A percentile compares a stretch with the other conserved stretches of the same genome.
Evolutionary conservation across 2,113 vertebrate species (phyloP).

Genomic region (Cyprinodon variegatus): DNA sequence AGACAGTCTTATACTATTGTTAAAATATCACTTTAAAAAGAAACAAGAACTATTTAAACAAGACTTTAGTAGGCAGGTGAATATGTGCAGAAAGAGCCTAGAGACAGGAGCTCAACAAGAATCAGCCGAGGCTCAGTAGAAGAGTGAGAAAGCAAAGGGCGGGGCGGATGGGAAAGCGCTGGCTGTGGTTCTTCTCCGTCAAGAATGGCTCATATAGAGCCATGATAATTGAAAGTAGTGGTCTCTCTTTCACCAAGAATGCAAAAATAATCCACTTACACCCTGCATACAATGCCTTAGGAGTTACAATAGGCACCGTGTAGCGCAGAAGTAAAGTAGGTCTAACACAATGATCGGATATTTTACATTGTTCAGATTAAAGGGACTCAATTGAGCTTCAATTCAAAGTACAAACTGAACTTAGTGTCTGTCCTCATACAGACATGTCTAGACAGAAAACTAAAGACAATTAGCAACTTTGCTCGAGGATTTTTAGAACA

Average conservation of each 20-base stretch:
- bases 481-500: too few relatives aligned
- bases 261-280: constrained; percentile 42
- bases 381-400: not conserved
- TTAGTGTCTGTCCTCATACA: not conserved
- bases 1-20: constrained; percentile 31
- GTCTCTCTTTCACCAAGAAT: constrained; percentile 56
- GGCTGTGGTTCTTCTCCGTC: constrained; percentile 65
- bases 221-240: constrained; percentile 66
- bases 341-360: constrained; percentile 16
- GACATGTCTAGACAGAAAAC: not conserved
- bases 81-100: constrained; percentile 32
- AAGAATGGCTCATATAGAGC: constrained; percentile 56
- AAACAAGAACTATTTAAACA: constrained; percentile 37
- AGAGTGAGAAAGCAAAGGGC: constrained; percentile 52
- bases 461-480: not conserved
- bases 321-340: constrained; percentile 3
- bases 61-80: constrained; percentile 41
- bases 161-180: constrained; percentile 59
- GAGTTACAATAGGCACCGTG: constrained; percentile 25
- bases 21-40: not conserved
- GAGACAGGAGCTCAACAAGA: constrained; percentile 52
- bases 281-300: constrained; percentile 14
- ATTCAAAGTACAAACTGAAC: constrained; percentile 5
- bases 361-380: constrained; percentile 9
- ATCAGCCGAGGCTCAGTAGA: constrained; percentile 25